Evolutionary conservation across 1,140 invertebrate genomes (phyloP).

Genomic region (Melitaea cinxia): DNA sequence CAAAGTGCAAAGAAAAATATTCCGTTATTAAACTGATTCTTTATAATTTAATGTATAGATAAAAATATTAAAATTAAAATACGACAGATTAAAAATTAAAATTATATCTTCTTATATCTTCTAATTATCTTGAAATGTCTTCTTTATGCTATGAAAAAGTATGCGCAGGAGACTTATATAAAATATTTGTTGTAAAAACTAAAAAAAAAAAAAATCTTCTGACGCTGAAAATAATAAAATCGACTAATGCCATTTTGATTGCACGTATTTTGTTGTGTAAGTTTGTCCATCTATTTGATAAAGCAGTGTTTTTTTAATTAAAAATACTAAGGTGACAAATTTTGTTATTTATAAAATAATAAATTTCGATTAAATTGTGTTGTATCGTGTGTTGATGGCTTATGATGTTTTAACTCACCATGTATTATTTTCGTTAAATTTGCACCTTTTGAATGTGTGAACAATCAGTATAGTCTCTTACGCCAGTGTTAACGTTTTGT

Average conservation of each 20-base stretch:
- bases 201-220: conserved; percentile 6
- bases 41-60: background rate
- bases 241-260: background rate
- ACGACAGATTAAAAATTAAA: background rate
- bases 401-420: conserved; percentile 5
- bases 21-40: background rate
- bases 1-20: conserved; percentile 21
- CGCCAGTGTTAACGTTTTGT: background rate
- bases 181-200: background rate
- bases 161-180: background rate
- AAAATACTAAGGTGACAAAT: background rate
- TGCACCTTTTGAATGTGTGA: conserved; percentile 1
- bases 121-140: background rate
- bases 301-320: background rate
- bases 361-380: background rate
- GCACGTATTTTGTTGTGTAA: conserved; percentile 1
- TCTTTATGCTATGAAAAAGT: conserved; percentile 3
- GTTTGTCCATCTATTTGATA: background rate
- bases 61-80: conserved; percentile 1
- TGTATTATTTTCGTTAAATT: conserved; percentile 1
- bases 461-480: background rate
- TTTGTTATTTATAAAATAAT: background rate
- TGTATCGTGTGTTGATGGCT: background rate
- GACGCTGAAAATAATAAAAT: conserved; percentile 5
- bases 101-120: conserved; percentile 12